Percentiles rank a stretch among this genome's conserved stretches.
Conservation (phyloP, 2,888 invertebrate species). For the Trissoscelio sp. region DNA sequence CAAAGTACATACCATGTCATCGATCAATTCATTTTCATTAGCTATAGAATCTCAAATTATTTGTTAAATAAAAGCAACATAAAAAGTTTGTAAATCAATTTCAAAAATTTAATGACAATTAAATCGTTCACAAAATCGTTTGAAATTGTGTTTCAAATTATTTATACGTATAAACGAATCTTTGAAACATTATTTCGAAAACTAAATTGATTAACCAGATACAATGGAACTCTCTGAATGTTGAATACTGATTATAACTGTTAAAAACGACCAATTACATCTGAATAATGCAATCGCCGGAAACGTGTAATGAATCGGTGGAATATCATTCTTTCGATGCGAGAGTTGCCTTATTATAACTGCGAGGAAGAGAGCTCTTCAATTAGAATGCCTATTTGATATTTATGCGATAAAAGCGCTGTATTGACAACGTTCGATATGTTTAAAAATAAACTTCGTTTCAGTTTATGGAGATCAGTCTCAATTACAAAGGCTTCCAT, state of each 20-base stretch:
- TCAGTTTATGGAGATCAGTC: not conserved
- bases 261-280: constrained; percentile 17
- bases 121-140: no score
- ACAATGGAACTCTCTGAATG: no score
- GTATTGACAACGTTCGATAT: constrained; percentile 2
- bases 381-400: constrained; percentile 25
- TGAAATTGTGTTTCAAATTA: no score
- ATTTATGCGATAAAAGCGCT: constrained; percentile 19
- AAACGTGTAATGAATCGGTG: constrained; percentile 10
- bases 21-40: not conserved
- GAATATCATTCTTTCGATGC: not conserved
- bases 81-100: no score
- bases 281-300: constrained; percentile 10
- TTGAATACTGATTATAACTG: no score
- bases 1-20: constrained; percentile 5
- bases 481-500: no score
- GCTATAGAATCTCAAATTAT: not conserved
- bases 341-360: constrained; percentile 15
- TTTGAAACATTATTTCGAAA: no score
- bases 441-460: constrained; percentile 11
- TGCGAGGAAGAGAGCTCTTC: constrained; percentile 17
- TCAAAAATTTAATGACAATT: no score
- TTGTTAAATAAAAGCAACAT: no score
- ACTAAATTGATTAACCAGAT: no score
- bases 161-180: no score